Base-by-base conservation (phyloP, 2,113 vertebrate species). In the Penelope pileata region DNA sequence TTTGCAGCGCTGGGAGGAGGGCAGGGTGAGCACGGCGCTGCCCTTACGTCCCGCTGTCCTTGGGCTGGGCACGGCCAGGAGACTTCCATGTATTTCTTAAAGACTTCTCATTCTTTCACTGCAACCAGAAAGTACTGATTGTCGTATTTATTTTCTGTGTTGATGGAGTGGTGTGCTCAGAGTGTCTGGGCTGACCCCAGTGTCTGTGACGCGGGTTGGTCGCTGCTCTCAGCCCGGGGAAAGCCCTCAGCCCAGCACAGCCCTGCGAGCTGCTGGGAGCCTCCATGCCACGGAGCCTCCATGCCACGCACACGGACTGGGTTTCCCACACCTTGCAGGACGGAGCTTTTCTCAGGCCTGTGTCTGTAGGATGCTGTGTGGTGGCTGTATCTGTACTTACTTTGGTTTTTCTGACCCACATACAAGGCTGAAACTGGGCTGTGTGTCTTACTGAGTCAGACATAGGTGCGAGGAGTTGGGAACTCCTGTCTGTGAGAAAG, bases 1-100 rank as follows among this genome's bases (percentile, higher is more conserved):
- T 97, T 53, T 69, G 24, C 69, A 74, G 21, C 53, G 79, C 54
- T 68, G 75, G 80, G 78, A 82, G 86, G 50, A 73, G 5, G 70
- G 16, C 70, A 48, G 63, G 91, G 77, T 94, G 76, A 69, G 60
- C 69, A 85, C 91, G 78, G 80, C 77, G 11, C 23, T 51, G 56
- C 72, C 8, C 2, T 91, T 88, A 43, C 82, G 50, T 50, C 48
- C 86, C 43, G 11, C 16, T 68, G 22, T 42, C 69, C 70, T 73
- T 51, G 59, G 48, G 38, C 68, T 68, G 47, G 73, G 43, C 0
- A 0, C 10, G 19, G 75, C 27, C 72, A 59, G 32, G 82, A 86
- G 92, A 84, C 56, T 36, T 10, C 12, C 42, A 54, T 79, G 69
- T 84, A 91, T 91, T 91, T 87, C 67, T 63, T 32, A 77, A 32